Evolutionary conservation across 2,888 invertebrate species (phyloP), one percentile per base, ranked within the genome.

Genomic region (Napeogenes inachia): DNA sequence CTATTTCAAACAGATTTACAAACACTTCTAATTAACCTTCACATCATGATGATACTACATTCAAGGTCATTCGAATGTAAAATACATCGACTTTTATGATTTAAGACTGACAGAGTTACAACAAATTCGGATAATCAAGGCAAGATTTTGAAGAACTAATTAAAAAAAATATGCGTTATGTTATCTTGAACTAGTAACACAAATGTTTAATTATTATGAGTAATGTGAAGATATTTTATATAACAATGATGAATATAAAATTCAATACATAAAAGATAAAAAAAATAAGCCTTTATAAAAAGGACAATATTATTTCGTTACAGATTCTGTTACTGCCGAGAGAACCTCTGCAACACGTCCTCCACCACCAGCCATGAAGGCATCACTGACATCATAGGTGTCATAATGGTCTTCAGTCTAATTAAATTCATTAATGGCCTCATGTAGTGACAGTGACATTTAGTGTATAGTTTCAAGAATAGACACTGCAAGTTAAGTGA

Each of bases 251-350:
- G 21, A 21, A 21, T 21, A 21, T 21, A 21, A 21, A 21, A 0
- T 21, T 21, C 21, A 21, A 21, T 21, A 21, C 21, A 21, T 21
- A 21, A 21, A 21, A 21, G 21, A 21, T 21, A 21, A 21, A 21
- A 21, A 21, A 21, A 21, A 21, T 21, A 21, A 21, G 21, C 21
- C 21, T 21, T 0, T 21, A 21, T 21, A 21, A 21, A 21, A 21
- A 21, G 0, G 21, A 2, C 32, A 12, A 50, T 21, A 33, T 5
- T 59, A 32, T 58, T 38, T n/a, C 0, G 62, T 85, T 87, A 13
- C 86, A 90, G 89, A 71, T 93, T 94, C 80, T 97, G 96, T 79
- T 96, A 95, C 80, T 97, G 96, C 76, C 92, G 93, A 47, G 92
- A 92, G 54, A 91, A 94, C 74, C 87, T 95, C 54, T 97, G 96